These are phyloP conservation scores for Nomada goodeniana DNA, from an alignment of 2,888 invertebrate species.

Conservation along the genomic window DNA sequence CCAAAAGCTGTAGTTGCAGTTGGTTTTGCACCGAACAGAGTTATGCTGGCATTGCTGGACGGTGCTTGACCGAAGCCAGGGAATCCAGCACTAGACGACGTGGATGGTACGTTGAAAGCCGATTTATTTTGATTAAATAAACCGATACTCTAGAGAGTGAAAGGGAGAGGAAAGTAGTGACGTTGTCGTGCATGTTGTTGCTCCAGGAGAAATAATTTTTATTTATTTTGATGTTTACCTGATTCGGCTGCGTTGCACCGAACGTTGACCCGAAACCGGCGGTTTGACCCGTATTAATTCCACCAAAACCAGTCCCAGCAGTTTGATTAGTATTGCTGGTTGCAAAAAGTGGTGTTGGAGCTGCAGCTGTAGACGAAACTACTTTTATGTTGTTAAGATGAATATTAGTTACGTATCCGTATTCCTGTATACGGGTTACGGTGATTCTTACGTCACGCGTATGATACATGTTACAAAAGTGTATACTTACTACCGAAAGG, in stretches of 20 bases:
- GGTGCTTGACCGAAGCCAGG: conserved; percentile 82
- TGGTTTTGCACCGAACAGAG: conserved; percentile 84
- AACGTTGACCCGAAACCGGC: conserved; percentile 82
- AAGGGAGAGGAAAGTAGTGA: background rate
- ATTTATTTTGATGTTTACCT: conserved; percentile 69
- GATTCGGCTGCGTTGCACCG: conserved; percentile 81
- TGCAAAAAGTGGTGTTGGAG: conserved; percentile 81
- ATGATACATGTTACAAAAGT: background rate
- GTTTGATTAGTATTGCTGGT: conserved; percentile 79
- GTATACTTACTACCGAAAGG: conserved; percentile 84
- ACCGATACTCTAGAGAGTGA: conserved; percentile 78
- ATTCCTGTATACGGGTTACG: background rate
- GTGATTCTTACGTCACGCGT: too few species aligned
- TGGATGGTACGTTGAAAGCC: conserved; percentile 79
- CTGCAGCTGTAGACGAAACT: conserved; percentile 74
- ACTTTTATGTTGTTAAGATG: conserved; percentile 23
- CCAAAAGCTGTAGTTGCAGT: conserved; percentile 84
- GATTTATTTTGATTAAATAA: conserved; percentile 84
- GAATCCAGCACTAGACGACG: conserved; percentile 83
- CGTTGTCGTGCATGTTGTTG: too few species aligned
- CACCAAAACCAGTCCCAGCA: conserved; percentile 79
- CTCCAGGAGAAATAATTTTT: too few species aligned
- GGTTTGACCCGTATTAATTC: conserved; percentile 80
- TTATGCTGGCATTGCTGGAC: conserved; percentile 62
- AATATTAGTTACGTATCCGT: background rate